Conservation (phyloP, 2,797 vertebrate species). For the Cirrhinus mrigala region DNA sequence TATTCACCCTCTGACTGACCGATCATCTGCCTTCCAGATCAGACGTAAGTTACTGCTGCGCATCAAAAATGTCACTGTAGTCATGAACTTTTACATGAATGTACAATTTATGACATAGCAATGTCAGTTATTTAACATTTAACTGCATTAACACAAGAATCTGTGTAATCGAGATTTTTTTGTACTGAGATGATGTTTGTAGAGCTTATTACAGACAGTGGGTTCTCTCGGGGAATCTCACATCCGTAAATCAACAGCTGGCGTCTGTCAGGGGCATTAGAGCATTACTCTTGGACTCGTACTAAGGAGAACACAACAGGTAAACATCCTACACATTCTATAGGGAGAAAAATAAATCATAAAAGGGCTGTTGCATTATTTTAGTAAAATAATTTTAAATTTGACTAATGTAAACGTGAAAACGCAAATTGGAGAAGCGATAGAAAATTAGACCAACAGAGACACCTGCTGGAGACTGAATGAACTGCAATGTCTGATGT, state of each 20-base stretch:
- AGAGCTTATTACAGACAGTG: neutral
- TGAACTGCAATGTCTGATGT: conserved; percentile 42
- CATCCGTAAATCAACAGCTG: conserved; percentile 31
- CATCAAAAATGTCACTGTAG: conserved; percentile 17
- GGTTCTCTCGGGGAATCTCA: neutral
- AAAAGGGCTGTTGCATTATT: neutral
- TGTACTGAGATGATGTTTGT: neutral
- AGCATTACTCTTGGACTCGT: conserved; percentile 10
- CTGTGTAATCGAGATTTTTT: neutral
- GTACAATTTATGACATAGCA: conserved; percentile 15
- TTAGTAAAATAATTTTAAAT: neutral
- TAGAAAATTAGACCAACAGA: conserved; percentile 64
- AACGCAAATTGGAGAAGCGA: neutral
- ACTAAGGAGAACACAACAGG: neutral
- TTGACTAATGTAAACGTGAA: neutral
- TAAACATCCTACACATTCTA: conserved; percentile 26
- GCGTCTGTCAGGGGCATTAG: conserved; percentile 20
- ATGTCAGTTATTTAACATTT: neutral
- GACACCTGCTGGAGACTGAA: conserved; percentile 41
- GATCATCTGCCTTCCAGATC: no score
- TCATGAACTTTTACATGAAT: conserved; percentile 15
- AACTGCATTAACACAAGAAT: neutral
- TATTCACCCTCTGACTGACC: conserved; percentile 67
- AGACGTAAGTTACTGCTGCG: no score
- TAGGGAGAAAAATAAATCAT: neutral